Evolutionary conservation across 2,888 invertebrate genomes (phyloP), one percentile per base, ranked within the genome.

Genomic region (Diploptera punctata): DNA sequence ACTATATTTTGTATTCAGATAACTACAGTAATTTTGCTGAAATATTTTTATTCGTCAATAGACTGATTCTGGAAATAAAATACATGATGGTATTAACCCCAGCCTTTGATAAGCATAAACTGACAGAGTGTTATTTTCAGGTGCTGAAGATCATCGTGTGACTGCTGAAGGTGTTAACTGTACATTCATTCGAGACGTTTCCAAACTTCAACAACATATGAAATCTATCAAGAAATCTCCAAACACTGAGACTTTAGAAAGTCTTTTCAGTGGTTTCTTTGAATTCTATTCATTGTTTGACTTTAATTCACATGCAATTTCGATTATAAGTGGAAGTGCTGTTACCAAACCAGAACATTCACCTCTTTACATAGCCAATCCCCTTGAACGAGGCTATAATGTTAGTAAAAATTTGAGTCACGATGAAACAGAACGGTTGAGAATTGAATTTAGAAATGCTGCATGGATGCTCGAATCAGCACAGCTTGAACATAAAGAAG

Each of bases 351-450:
- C 92, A 0, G 92, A 91, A 77, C 83, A 87, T 52, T 85, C 89
- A 3, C 87, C 95, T 0, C 78, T 97, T 70, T 93, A 93, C 78
- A 92, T 97, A 76, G 88, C 92, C 7, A 97, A 97, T 84, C 97
- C 97, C 0, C 80, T 97, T 44, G 94, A 96, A 80, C 86, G 87
- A 72, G 82, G 87, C 0, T 82, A 95, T 29, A 97, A 97, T 81
- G 95, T 97, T 0, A 92, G 93, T 79, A 91, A 92, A 83, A 97
- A 97, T 80, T 92, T 97, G 0, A 93, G 89, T 73, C 80, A 84
- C 3, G 90, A 90, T 73, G 94, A 95, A 82, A 85, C 91, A 49
- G 90, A 90, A 75, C 83, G 88, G 47, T 81, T 94, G 21, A 87
- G 86, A 76, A 80, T 85, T 44, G 90, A 91, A 79, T 84, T 90